These are phyloP conservation scores for Serranus cabrilla DNA, from an alignment of 2,797 vertebrate species.

Conservation along the genomic window DNA sequence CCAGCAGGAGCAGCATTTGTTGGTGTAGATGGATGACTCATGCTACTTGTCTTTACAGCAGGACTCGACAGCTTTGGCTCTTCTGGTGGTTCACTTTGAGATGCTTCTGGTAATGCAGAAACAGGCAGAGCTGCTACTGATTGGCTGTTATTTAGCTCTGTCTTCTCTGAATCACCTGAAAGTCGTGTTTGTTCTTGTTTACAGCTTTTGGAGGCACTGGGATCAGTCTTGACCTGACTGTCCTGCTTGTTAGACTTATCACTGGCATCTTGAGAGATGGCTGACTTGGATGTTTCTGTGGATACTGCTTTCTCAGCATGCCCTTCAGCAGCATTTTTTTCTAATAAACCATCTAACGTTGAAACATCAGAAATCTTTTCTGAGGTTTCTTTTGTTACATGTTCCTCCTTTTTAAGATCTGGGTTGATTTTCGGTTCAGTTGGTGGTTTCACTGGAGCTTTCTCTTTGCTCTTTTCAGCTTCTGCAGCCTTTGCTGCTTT, in stretches of 20 bases:
- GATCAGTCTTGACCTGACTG: constrained; percentile 24
- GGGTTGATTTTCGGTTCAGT: constrained; percentile 27
- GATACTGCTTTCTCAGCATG: constrained; percentile 26
- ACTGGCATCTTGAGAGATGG: constrained; percentile 29
- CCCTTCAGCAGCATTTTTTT: constrained; percentile 9
- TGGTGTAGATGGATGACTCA: constrained; percentile 16
- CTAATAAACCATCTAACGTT: constrained; percentile 11
- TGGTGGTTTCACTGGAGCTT: constrained; percentile 35
- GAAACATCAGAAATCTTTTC: constrained; percentile 24
- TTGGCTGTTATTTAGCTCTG: constrained; percentile 47
- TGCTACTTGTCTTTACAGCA: constrained; percentile 55
- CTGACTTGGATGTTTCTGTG: constrained; percentile 18
- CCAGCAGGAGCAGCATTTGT: constrained; percentile 13
- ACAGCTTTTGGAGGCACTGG: constrained; percentile 9
- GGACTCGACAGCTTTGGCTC: constrained; percentile 28
- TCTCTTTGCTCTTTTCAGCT: constrained; percentile 58
- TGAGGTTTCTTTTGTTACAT: constrained; percentile 22
- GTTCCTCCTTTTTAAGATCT: constrained; percentile 46
- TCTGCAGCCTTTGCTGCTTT: constrained; percentile 73
- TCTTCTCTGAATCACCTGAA: constrained; percentile 66
- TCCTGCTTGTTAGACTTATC: constrained; percentile 28
- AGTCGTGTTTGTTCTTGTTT: constrained; percentile 46
- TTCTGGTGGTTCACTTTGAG: constrained; percentile 18
- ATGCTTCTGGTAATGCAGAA: constrained; percentile 54
- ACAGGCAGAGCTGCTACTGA: constrained; percentile 28